Percentiles rank a stretch among this genome's conserved stretches.
Conservation (phyloP, 2,113 vertebrate species). For the Egretta garzetta region DNA sequence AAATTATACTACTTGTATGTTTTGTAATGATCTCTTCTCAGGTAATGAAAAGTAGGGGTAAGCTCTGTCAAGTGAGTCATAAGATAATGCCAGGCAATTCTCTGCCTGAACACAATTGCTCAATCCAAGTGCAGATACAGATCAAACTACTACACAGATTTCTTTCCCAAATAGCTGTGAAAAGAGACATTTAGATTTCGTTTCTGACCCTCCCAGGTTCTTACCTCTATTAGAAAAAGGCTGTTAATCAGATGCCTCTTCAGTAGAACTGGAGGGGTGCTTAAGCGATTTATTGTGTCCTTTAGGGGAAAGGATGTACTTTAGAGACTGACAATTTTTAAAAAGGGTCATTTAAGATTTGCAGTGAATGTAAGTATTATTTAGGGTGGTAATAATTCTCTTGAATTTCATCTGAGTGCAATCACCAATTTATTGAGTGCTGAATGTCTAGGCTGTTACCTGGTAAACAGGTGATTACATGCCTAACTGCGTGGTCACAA, state of each 20-base stretch:
- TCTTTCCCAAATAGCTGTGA: constrained; percentile 39
- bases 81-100: constrained; percentile 68
- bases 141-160: constrained; percentile 39
- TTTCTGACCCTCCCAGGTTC: constrained; percentile 46
- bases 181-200: constrained; percentile 34
- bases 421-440: constrained; percentile 52
- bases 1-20: constrained; percentile 67
- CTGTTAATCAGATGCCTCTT: constrained; percentile 51
- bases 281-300: constrained; percentile 31
- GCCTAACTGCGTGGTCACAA: constrained; percentile 29
- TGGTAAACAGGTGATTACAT: constrained; percentile 63
- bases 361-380: constrained; percentile 64
- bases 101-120: constrained; percentile 54
- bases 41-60: constrained; percentile 67
- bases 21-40: constrained; percentile 66
- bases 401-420: constrained; percentile 52
- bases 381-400: constrained; percentile 56
- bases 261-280: neutral
- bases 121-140: constrained; percentile 47
- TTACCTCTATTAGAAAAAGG: constrained; percentile 31
- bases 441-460: constrained; percentile 21
- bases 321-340: constrained; percentile 38
- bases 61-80: constrained; percentile 67
- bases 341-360: constrained; percentile 59
- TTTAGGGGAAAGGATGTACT: constrained; percentile 27